A percentile compares a stretch with the other conserved stretches of the same genome.
Conservation (phyloP, 2,113 vertebrate genomes). For the Pogonocichla stellata region DNA sequence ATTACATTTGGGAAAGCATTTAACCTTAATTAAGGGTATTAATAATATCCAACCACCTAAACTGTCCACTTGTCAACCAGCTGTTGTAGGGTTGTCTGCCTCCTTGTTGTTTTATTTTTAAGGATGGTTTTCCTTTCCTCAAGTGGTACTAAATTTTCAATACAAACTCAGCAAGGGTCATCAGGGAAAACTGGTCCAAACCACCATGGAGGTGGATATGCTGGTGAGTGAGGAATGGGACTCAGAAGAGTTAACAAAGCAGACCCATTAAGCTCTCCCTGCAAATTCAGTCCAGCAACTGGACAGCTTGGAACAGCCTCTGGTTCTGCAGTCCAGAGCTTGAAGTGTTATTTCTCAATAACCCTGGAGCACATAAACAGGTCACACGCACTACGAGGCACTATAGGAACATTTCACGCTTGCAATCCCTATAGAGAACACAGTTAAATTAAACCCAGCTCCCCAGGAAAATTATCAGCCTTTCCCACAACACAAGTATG, state of each 20-base stretch:
- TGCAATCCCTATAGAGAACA: background rate
- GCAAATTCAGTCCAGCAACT: background rate
- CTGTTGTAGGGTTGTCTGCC: background rate
- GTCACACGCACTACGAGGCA: background rate
- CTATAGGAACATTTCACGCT: background rate
- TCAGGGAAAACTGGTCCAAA: background rate
- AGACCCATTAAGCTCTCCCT: background rate
- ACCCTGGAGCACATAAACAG: background rate
- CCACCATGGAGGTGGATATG: background rate
- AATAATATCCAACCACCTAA: background rate
- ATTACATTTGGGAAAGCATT: background rate
- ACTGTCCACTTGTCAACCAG: background rate
- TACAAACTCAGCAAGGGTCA: background rate
- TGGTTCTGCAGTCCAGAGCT: background rate
- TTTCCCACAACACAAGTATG: background rate
- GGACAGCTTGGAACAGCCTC: background rate
- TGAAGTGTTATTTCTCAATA: slow-evolving; percentile 26
- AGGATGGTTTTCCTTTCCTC: background rate
- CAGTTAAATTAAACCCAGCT: background rate
- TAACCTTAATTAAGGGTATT: background rate
- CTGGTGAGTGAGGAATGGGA: background rate
- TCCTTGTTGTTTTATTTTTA: background rate
- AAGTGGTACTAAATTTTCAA: background rate
- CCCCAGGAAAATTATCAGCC: background rate
- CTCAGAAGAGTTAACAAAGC: background rate